A percentile compares a stretch with the other conserved stretches of the same genome.
These are phyloP conservation scores for Cynoglossus semilaevis DNA, from an alignment of 2,113 vertebrate genomes.

Conservation along the genomic window DNA sequence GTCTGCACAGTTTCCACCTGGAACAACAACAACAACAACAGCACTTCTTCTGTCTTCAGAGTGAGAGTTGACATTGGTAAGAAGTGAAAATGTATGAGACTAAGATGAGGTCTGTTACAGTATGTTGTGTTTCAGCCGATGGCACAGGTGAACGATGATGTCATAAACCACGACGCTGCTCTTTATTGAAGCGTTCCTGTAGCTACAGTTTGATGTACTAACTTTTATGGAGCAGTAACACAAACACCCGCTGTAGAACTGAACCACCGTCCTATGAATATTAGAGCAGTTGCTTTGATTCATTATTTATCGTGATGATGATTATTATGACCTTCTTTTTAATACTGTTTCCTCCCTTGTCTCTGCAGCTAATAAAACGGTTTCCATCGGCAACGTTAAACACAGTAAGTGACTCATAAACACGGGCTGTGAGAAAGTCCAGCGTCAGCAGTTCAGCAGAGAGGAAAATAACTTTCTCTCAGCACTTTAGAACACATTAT, in stretches of 20 bases:
- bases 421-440: conserved; percentile 49
- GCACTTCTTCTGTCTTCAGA: conserved; percentile 33
- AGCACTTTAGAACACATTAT: conserved; percentile 59
- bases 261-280: conserved; percentile 52
- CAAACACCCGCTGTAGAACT: conserved; percentile 41
- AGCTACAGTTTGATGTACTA: conserved; percentile 57
- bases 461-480: conserved; percentile 46
- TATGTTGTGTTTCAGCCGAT: conserved; percentile 39
- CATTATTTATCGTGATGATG: conserved; percentile 37
- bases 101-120: not conserved
- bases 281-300: conserved; percentile 64
- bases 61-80: conserved; percentile 65
- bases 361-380: conserved; percentile 49
- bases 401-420: conserved; percentile 68
- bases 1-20: conserved; percentile 52
- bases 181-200: conserved; percentile 57
- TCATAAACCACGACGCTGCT: conserved; percentile 12
- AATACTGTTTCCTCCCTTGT: conserved; percentile 18
- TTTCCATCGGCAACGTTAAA: conserved; percentile 37
- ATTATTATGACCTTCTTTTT: conserved; percentile 1
- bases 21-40: conserved; percentile 40
- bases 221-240: conserved; percentile 49
- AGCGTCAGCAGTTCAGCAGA: conserved; percentile 61
- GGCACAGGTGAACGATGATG: not conserved
- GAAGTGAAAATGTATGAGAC: conserved; percentile 4